Evolutionary conservation across 2,797 vertebrate genomes (phyloP).

Genomic region (Valencia hispanica): DNA sequence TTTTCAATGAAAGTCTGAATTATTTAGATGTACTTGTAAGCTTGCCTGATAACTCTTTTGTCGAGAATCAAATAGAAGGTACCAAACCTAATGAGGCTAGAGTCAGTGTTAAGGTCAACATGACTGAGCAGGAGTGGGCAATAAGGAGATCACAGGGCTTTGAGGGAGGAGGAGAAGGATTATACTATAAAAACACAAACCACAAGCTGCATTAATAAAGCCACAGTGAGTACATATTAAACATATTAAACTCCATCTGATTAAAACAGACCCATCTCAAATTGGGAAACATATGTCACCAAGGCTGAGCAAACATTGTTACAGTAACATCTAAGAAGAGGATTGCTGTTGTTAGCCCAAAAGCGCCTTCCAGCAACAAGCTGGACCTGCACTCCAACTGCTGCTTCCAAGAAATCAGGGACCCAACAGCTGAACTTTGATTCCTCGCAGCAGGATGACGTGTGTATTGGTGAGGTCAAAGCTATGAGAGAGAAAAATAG

Average conservation of each 20-base stretch:
- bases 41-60: neutral
- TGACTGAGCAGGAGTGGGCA: conserved; percentile 22
- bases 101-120: conserved; percentile 33
- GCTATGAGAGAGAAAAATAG: conserved; percentile 35
- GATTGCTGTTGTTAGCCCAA: conserved; percentile 64
- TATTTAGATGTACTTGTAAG: neutral
- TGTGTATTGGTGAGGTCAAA: conserved; percentile 55
- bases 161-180: conserved; percentile 22
- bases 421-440: conserved; percentile 65
- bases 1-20: neutral
- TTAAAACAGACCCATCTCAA: conserved; percentile 72
- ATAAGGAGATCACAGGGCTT: conserved; percentile 42
- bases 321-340: conserved; percentile 66
- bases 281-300: conserved; percentile 72
- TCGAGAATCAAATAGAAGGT: neutral
- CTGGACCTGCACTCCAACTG: conserved; percentile 41
- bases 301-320: conserved; percentile 73
- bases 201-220: conserved; percentile 82
- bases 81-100: conserved; percentile 30
- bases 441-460: conserved; percentile 34
- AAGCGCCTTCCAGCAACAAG: conserved; percentile 34
- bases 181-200: conserved; percentile 65
- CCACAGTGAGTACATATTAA: conserved; percentile 69
- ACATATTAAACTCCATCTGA: conserved; percentile 53
- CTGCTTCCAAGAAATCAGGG: conserved; percentile 77